Percentiles rank a stretch among this genome's conserved stretches.
These are phyloP conservation scores for Acheta domesticus DNA, from an alignment of 2,888 invertebrate species.

Conservation along the genomic window DNA sequence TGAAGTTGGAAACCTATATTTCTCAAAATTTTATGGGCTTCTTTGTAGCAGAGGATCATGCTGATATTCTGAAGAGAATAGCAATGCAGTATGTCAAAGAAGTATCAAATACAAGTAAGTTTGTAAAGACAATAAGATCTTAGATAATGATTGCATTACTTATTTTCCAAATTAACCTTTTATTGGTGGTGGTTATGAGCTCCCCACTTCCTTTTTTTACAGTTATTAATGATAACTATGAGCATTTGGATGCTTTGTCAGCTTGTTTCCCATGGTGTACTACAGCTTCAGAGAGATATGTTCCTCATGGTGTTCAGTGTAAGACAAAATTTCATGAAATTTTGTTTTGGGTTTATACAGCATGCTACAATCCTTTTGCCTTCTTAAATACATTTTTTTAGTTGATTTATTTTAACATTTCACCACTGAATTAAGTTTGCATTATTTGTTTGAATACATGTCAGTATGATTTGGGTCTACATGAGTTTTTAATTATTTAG, in stretches of 20 bases:
- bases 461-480: too few relatives aligned
- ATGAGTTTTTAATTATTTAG: too few relatives aligned
- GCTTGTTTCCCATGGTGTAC: conserved; percentile 76
- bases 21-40: conserved; percentile 89
- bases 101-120: conserved; percentile 70
- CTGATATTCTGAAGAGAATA: conserved; percentile 73
- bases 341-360: conserved; percentile 26
- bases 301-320: conserved; percentile 62
- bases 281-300: conserved; percentile 59
- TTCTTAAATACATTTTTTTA: conserved; percentile 23
- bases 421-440: conserved; percentile 30
- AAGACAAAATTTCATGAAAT: conserved; percentile 45
- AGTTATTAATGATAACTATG: conserved; percentile 68
- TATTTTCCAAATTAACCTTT: neutral
- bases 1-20: conserved; percentile 72
- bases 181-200: neutral
- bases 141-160: conserved; percentile 4
- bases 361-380: conserved; percentile 20
- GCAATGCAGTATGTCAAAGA: conserved; percentile 78
- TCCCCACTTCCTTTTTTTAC: conserved; percentile 48
- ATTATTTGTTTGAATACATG: neutral
- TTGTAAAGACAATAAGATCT: neutral
- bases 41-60: conserved; percentile 79
- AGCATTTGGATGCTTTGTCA: conserved; percentile 70
- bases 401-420: conserved; percentile 29